Evolutionary conservation across 2,888 invertebrate species (phyloP).

Genomic region (Philopedon plagiatum): DNA sequence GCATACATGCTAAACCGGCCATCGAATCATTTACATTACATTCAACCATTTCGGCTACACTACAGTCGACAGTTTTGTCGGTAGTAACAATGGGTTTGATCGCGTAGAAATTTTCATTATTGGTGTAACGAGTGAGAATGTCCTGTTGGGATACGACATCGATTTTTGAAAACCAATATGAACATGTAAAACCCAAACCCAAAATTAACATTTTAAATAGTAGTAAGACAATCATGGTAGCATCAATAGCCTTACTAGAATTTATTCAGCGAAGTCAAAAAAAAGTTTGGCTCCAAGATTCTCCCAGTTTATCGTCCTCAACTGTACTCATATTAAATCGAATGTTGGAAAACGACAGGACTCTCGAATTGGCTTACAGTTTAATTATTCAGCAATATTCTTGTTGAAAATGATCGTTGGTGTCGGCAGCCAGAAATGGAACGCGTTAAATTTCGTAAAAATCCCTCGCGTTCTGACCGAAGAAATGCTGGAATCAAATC

Average conservation of each 20-base stretch:
- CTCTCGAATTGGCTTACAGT: background rate
- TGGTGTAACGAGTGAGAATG: background rate
- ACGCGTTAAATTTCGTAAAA: background rate
- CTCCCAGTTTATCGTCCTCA: background rate
- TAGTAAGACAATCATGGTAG: background rate
- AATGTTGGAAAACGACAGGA: background rate
- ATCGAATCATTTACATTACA: background rate
- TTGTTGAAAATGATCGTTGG: background rate
- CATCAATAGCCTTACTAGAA: background rate
- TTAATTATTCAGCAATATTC: background rate
- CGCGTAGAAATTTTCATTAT: background rate
- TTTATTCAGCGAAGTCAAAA: background rate
- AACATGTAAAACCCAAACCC: background rate
- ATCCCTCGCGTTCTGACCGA: background rate
- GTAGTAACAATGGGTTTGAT: background rate
- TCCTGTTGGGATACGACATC: background rate
- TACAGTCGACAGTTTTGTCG: background rate
- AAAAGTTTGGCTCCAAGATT: background rate
- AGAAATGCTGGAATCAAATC: background rate
- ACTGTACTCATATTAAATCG: background rate
- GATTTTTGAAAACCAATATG: background rate
- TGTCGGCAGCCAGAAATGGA: background rate
- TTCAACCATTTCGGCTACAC: background rate
- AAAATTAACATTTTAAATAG: background rate
- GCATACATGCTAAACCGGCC: background rate